Conservation (phyloP, 2,113 vertebrate species). For the Festucalex cinctus region DNA sequence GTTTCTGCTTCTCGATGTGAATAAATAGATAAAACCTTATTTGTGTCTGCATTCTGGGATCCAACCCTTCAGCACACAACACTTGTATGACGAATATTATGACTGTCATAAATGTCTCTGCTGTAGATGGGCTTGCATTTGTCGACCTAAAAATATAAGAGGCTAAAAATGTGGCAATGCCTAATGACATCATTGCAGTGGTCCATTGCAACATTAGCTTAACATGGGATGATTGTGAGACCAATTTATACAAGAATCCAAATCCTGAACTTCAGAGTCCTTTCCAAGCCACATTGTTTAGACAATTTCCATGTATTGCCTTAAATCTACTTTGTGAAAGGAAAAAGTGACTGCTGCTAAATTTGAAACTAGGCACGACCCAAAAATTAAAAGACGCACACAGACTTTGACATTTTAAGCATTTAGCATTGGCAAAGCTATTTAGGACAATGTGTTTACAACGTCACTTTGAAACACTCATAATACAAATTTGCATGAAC, state of each 20-base stretch:
- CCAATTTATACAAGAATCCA: conserved; percentile 33
- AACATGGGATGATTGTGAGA: conserved; percentile 35
- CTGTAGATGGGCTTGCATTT: not conserved
- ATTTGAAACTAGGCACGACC: conserved; percentile 25
- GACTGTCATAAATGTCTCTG: not conserved
- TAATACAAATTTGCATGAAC: conserved; percentile 24
- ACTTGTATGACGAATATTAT: not conserved
- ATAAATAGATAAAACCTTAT: too few species aligned
- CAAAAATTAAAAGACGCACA: conserved; percentile 6
- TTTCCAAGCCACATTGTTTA: conserved; percentile 50
- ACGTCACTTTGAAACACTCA: conserved; percentile 3
- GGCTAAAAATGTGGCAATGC: conserved; percentile 14
- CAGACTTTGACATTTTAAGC: not conserved
- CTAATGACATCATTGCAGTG: conserved; percentile 32
- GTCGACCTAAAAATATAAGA: conserved; percentile 2
- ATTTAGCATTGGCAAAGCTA: not conserved
- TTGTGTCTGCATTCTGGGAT: too few species aligned
- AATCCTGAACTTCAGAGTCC: conserved; percentile 16
- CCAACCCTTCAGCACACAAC: too few species aligned
- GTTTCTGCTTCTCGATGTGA: too few species aligned
- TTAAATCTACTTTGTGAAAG: conserved; percentile 21
- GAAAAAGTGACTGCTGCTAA: conserved; percentile 20
- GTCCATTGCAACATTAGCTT: conserved; percentile 17
- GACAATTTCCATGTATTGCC: conserved; percentile 26
- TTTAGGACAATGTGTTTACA: conserved; percentile 5